Evolutionary conservation across 2,888 invertebrate species (phyloP), one percentile per base, ranked within the genome.

Genomic region (Macaria liturata): DNA sequence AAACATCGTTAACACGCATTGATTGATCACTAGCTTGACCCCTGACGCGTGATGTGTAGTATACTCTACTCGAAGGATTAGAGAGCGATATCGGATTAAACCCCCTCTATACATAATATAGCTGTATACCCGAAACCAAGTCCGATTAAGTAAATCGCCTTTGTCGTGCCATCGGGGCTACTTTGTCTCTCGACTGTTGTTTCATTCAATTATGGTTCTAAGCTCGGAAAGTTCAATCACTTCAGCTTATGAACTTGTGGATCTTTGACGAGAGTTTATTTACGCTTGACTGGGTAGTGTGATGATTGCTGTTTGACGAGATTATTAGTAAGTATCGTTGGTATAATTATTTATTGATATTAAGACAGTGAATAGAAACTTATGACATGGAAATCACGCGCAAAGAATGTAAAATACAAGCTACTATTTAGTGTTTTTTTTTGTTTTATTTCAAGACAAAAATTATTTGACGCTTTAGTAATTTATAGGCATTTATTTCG

Each of bases 121-220:
- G 72, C 71, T 57, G 65, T 61, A 65, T 57, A 71, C 62, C 69
- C 73, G 71, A 81, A 80, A 77, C 75, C 71, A 76, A 80, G 74
- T 71, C 75, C 72, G 80, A 80, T 83, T 82, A 81, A 76, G 75
- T 76, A 77, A 81, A 83, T 80, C 80, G 74, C 79, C 78, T 85
- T 81, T 80, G 74, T 76, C 72, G 71, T 72, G 74, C 70, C 65
- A 71, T 69, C 61, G 63, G 20, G 65, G 69, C 68, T 74, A 71
- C 72, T 72, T 71, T 69, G 74, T 59, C 56, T 57, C 46, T 48
- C 48, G 56, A 48, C 57, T 65, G 64, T 62, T 62, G 62, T 67
- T 65, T 62, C 60, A 64, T 67, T 66, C 59, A 64, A 62, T 62
- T 64, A 57, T 59, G 48, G 54, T 51, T 57, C 54, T 62, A 57